These are phyloP conservation scores for Branchinecta lynchi DNA, from an alignment of 1,140 invertebrate genomes.

Conservation along the genomic window DNA sequence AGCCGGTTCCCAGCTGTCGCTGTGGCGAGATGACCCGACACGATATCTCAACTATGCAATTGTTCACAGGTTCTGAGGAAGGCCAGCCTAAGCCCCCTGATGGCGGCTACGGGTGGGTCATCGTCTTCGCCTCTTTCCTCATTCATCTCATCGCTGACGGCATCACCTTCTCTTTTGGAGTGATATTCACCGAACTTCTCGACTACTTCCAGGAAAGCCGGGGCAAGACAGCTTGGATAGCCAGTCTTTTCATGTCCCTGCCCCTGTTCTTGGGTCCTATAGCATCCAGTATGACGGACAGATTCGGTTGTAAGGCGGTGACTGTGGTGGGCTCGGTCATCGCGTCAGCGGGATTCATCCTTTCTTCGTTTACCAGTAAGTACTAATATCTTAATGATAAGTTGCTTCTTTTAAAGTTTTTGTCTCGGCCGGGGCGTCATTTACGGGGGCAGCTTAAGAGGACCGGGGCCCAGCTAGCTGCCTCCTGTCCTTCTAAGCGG, in stretches of 20 bases:
- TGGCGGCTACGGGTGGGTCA: slow-evolving; percentile 52
- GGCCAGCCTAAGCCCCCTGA: slow-evolving; percentile 9
- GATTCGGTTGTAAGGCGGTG: slow-evolving; percentile 63
- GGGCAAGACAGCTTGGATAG: slow-evolving; percentile 77
- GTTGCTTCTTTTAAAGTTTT: too few species aligned
- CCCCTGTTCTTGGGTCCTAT: slow-evolving; percentile 73
- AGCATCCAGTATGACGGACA: slow-evolving; percentile 68
- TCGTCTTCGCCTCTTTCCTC: slow-evolving; percentile 63
- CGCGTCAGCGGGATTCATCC: slow-evolving; percentile 59
- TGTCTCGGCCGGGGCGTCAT: too few species aligned
- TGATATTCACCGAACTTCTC: slow-evolving; percentile 74
- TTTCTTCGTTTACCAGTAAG: slow-evolving; percentile 51
- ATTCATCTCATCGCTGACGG: slow-evolving; percentile 89
- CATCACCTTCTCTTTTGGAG: slow-evolving; percentile 78
- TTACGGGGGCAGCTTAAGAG: too few species aligned
- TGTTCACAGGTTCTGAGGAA: slow-evolving; percentile 5
- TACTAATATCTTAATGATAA: not conserved
- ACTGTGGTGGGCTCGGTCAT: slow-evolving; percentile 64
- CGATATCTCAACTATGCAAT: too few species aligned
- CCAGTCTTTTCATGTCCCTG: slow-evolving; percentile 76
- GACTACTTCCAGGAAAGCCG: slow-evolving; percentile 59
- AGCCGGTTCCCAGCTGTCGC: too few species aligned
- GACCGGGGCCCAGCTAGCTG: too few species aligned
- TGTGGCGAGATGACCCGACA: too few species aligned
- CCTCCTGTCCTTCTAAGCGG: too few species aligned